These are phyloP conservation scores for Neostethus bicornis DNA, from an alignment of 2,797 vertebrate genomes.

Conservation along the genomic window DNA sequence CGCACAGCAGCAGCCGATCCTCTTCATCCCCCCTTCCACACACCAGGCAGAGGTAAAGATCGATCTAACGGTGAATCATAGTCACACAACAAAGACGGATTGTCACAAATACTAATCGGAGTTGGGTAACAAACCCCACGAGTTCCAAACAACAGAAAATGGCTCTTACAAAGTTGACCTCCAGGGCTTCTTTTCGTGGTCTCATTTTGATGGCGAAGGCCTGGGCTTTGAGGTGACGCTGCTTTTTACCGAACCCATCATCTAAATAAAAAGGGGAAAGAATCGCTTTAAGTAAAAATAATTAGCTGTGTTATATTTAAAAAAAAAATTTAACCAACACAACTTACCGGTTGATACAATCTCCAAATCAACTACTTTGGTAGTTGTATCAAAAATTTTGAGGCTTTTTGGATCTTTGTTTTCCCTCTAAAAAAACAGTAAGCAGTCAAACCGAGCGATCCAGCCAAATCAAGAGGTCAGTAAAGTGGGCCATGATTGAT, in stretches of 20 bases:
- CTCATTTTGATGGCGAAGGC: slow-evolving; percentile 97
- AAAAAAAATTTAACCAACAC: slow-evolving; percentile 18
- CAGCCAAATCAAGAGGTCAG: not conserved
- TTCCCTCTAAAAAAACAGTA: slow-evolving; percentile 77
- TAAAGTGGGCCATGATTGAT: not conserved
- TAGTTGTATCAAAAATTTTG: slow-evolving; percentile 89
- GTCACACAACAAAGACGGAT: not conserved
- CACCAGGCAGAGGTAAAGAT: slow-evolving; percentile 96
- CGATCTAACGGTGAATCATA: slow-evolving; percentile 82
- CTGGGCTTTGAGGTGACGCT: slow-evolving; percentile 90
- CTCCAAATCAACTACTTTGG: slow-evolving; percentile 91
- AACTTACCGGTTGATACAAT: slow-evolving; percentile 79
- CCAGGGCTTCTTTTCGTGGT: slow-evolving; percentile 92
- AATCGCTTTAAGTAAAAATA: not conserved
- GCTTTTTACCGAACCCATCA: slow-evolving; percentile 87
- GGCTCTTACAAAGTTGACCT: slow-evolving; percentile 97
- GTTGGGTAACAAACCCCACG: too few relatives aligned
- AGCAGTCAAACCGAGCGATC: slow-evolving; percentile 20
- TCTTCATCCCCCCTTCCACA: slow-evolving; percentile 98
- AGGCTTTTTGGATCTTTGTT: slow-evolving; percentile 92
- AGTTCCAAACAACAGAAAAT: not conserved
- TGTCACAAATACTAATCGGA: not conserved
- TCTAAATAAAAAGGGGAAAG: slow-evolving; percentile 69
- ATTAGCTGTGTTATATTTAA: not conserved
- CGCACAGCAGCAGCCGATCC: slow-evolving; percentile 93